phyloP scores from a whole-genome alignment of 2,113 vertebrate species.

The Camelus dromedarius region DNA sequence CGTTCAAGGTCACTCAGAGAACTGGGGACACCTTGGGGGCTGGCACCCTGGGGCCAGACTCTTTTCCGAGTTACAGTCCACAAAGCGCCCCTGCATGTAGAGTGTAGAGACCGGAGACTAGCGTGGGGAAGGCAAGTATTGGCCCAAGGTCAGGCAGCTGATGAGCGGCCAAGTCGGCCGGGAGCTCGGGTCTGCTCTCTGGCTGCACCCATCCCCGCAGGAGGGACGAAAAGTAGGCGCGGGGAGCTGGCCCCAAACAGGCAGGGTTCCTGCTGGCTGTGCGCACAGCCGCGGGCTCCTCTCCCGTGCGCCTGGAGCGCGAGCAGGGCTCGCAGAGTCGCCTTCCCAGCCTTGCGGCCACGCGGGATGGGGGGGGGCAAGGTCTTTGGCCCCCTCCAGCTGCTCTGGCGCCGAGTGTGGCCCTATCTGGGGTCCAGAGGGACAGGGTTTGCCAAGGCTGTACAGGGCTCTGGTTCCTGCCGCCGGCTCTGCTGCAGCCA shows the following conservation, averaged over 20 bases:
- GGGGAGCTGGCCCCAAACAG: neutral
- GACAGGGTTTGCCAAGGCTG: slow-evolving; percentile 57
- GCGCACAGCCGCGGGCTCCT: neutral
- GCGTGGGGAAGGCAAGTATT: neutral
- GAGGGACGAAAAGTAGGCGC: neutral
- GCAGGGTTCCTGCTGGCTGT: neutral
- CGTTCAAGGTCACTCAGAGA: slow-evolving; percentile 75
- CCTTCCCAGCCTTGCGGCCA: neutral
- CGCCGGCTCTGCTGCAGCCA: rapidly evolving
- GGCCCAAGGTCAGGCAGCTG: slow-evolving; percentile 69
- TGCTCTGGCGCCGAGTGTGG: neutral
- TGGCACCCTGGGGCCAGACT: neutral
- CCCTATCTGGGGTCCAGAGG: neutral
- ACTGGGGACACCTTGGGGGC: neutral
- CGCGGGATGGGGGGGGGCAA: neutral
- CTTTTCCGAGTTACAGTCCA: neutral
- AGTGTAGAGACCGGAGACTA: neutral
- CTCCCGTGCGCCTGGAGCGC: neutral
- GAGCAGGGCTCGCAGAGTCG: neutral
- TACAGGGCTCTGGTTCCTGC: neutral
- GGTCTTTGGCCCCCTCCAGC: neutral
- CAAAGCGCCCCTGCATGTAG: neutral
- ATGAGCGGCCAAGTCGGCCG: neutral
- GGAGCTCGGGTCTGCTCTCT: neutral
- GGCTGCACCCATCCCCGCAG: neutral